phyloP scores from a whole-genome alignment of 1,140 invertebrate species.

The Nylanderia fulva region DNA sequence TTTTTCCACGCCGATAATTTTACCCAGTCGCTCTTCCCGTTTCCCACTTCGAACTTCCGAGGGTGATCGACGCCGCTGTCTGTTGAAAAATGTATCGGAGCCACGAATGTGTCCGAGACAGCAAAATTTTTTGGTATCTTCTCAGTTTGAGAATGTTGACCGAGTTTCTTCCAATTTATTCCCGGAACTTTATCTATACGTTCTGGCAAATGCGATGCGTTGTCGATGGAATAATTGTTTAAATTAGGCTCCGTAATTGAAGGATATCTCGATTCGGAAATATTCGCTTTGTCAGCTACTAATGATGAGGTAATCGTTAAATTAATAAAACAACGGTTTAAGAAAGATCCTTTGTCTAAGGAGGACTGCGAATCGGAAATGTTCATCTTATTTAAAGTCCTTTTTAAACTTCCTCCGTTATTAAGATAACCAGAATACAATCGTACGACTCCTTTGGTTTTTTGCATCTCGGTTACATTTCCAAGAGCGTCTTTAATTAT shows the following conservation, averaged over 20 bases:
- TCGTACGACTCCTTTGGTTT: neutral
- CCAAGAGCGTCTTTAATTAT: neutral
- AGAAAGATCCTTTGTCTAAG: no score
- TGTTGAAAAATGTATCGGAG: neutral
- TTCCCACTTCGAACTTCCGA: neutral
- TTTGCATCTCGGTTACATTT: neutral
- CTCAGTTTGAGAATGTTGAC: neutral
- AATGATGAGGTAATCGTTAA: neutral
- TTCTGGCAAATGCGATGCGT: slow-evolving; percentile 1
- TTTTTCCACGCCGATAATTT: slow-evolving; percentile 19
- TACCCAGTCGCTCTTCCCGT: neutral
- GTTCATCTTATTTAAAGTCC: neutral
- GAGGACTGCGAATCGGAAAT: neutral
- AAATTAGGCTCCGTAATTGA: neutral
- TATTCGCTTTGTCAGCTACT: neutral
- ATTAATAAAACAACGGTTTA: slow-evolving; percentile 13
- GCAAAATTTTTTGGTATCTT: neutral
- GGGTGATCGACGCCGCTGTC: neutral
- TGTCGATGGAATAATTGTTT: slow-evolving; percentile 8
- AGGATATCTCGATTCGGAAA: neutral
- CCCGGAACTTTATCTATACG: neutral
- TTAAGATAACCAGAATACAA: neutral
- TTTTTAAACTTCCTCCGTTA: neutral
- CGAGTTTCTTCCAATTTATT: neutral
- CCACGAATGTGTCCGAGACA: neutral